Conservation (phyloP, 2,113 vertebrate genomes). For the Chionis minor region DNA sequence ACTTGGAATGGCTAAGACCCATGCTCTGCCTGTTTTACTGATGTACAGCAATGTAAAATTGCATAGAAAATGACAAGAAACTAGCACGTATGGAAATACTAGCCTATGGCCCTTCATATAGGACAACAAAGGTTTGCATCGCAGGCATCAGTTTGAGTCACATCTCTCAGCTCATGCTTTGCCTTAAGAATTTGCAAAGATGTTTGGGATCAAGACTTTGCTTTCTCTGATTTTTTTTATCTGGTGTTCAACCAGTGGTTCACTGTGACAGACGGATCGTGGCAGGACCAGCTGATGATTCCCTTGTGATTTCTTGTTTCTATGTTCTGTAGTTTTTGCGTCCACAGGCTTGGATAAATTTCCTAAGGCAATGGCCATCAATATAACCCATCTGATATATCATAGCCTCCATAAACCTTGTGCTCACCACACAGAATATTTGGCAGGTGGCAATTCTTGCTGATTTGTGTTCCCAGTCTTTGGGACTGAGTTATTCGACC, state of each 20-base stretch:
- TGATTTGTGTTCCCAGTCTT: neutral
- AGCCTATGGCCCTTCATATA: neutral
- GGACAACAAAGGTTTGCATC: neutral
- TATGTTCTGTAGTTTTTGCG: neutral
- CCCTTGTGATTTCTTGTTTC: neutral
- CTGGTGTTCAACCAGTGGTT: neutral
- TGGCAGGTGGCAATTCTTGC: neutral
- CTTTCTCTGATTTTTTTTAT: neutral
- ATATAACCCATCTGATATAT: neutral
- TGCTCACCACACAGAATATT: neutral
- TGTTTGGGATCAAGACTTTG: neutral
- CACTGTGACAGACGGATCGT: neutral
- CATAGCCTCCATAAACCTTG: neutral
- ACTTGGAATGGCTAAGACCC: neutral
- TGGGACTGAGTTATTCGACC: neutral
- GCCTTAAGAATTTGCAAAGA: neutral
- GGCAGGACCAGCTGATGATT: neutral
- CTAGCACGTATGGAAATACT: neutral
- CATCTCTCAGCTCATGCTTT: neutral
- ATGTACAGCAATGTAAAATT: neutral
- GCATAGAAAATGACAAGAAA: neutral
- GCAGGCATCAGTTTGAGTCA: neutral
- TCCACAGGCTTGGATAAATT: neutral
- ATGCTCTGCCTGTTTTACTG: neutral
- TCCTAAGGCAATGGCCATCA: neutral